Evolutionary conservation across 2,113 vertebrate species (phyloP), one percentile per base, ranked within the genome.

Genomic region (Hyperopisus bebe): DNA sequence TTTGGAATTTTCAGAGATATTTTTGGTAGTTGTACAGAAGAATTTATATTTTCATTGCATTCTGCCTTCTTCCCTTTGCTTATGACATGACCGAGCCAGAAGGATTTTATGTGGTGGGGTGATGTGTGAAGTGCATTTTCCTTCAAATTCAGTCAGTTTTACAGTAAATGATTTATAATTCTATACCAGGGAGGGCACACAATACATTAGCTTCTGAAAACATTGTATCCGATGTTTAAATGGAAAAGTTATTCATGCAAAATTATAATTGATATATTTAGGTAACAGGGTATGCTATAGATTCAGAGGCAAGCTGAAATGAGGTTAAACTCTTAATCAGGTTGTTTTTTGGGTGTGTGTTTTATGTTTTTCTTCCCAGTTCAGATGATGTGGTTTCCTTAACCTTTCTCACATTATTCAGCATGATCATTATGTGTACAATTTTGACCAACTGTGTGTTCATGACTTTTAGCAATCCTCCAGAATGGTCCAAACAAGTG

Each of bases 381-480:
- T 19, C 31, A 21, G n/a, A n/a, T 31, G 19, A 31, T 66, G 50
- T 87, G 50, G 10, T 91, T 90, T 91, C 93, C 93, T 93, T 93
- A 92, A 93, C 90, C 90, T 46, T 91, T 85, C 82, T 90, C 62
- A 98, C 97, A 96, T 94, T 97, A 90, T 98, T 98, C 94, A 98
- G 97, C 96, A 97, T 98, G 97, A 97, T 98, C 96, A 97, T 98
- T 90, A 98, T 98, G 97, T 97, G 95, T 96, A 98, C 97, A 92
- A 98, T 98, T 96, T 95, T 98, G 96, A 98, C 97, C 94, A 98
- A 98, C 96, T 98, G 97, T 93, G 97, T 98, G 86, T 98, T 98
- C 96, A 98, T 98, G 97, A 98, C 97, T 92, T 97, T 98, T 95
- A 98, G 96, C 95, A 97, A 98, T 94, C 97, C 97, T 62, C 97